Percentiles rank a stretch among this genome's conserved stretches.
These are phyloP conservation scores for Caradrina kadenii DNA, from an alignment of 2,888 invertebrate genomes.

Conservation along the genomic window DNA sequence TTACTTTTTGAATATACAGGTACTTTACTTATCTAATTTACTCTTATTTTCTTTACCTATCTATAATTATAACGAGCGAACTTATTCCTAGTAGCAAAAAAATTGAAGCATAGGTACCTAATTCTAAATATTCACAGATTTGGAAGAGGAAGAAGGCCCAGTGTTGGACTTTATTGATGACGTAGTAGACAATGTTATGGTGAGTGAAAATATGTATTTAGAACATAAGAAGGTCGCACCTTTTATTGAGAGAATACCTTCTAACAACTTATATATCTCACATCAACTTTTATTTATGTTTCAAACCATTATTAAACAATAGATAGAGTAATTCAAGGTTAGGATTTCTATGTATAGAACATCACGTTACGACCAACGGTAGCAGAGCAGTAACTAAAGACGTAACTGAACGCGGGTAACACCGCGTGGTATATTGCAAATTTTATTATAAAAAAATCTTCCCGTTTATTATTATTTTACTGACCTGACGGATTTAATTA, in stretches of 20 bases:
- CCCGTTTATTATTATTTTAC: not conserved
- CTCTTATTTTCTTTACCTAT: not conserved
- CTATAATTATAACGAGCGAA: not conserved
- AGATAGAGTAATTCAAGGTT: too few species aligned
- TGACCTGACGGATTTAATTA: not conserved
- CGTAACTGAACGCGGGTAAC: too few species aligned
- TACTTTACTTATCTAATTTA: slow-evolving; percentile 9
- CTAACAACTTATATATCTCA: too few species aligned
- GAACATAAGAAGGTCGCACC: not conserved
- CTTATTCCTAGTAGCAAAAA: not conserved
- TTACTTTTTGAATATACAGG: not conserved
- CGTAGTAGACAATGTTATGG: slow-evolving; percentile 76
- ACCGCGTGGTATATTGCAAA: too few species aligned
- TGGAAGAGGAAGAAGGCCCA: slow-evolving; percentile 83
- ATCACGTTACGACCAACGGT: too few species aligned
- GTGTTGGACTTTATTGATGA: slow-evolving; percentile 81
- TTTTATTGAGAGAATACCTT: too few species aligned
- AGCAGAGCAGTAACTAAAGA: too few species aligned
- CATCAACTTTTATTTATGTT: too few species aligned
- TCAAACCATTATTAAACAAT: too few species aligned
- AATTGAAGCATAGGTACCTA: not conserved
- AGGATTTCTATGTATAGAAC: too few species aligned
- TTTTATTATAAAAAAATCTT: not conserved
- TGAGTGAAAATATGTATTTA: slow-evolving; percentile 62
- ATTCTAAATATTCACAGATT: slow-evolving; percentile 70